Evolutionary conservation across 2,113 vertebrate genomes (phyloP), one percentile per base, ranked within the genome.

Genomic region (Neogobius melanostomus): DNA sequence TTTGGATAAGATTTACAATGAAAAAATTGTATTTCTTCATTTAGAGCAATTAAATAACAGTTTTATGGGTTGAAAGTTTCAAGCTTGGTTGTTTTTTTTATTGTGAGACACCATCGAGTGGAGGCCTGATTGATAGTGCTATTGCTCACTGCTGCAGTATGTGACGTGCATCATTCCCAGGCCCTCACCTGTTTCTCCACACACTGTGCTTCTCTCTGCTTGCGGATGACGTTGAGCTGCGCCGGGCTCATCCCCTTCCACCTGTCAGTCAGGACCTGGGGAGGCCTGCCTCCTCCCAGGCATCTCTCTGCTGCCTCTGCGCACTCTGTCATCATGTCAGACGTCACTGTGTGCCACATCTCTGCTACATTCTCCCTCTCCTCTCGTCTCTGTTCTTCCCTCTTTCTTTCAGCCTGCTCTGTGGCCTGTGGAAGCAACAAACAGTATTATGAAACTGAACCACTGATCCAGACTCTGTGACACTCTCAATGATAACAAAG

Each of bases 171-270:
- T 17, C 63, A 51, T 68, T 61, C 42, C 42, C 14, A 44, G 14
- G 36, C 5, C 10, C 59, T 61, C 59, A 93, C 93, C 92, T 92
- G 77, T 84, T 46, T 90, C 54, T 92, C 74, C 7, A 71, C 63
- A 14, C 79, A 21, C 68, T 93, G 93, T 53, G 71, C 74, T 17
- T 87, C 81, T 77, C 86, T 86, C 59, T 93, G 83, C 60, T 56
- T 88, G 28, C 72, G 76, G 82, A 94, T 91, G 75, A 69, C 71
- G 0, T 65, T 72, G 53, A 89, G 85, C 71, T 94, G 88, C n/a
- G 86, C 79, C 0, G 86, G 61, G 46, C 72, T 91, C 92, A 94
- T 93, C 60, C 93, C 93, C 67, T 86, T 93, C 93, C 93, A 94
- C 64, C 81, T 87, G 88, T 94, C 92, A 0, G 81, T 62, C 65